Percentiles rank a stretch among this genome's conserved stretches.
These are phyloP conservation scores for Spilosoma lubricipeda DNA, from an alignment of 2,888 invertebrate genomes.

Conservation along the genomic window DNA sequence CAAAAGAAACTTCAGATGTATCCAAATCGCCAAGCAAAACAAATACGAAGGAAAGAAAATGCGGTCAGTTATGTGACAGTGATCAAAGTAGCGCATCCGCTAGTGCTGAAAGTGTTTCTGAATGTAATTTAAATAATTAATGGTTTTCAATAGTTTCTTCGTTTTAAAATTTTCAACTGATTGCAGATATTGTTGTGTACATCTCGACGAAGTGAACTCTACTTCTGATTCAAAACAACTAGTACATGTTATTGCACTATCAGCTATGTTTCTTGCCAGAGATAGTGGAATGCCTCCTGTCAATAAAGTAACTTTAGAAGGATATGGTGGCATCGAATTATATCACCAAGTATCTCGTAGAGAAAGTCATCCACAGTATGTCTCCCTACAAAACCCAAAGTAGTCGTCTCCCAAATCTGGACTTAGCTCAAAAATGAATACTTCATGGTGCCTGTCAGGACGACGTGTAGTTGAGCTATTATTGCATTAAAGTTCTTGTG, in stretches of 20 bases:
- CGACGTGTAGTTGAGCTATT: neutral
- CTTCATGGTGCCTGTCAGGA: neutral
- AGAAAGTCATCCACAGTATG: neutral
- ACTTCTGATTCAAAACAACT: neutral
- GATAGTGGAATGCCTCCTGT: too few species aligned
- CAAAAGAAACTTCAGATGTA: neutral
- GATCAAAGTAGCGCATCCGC: neutral
- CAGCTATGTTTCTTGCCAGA: neutral
- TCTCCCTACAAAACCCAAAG: neutral
- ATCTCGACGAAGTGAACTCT: neutral
- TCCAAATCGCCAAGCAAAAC: neutral
- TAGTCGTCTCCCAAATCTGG: neutral
- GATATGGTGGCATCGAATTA: neutral
- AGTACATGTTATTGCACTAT: neutral
- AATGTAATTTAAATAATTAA: neutral
- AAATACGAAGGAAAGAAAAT: neutral
- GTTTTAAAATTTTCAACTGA: neutral
- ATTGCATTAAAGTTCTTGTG: neutral
- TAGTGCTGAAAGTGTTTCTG: neutral
- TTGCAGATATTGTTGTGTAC: neutral
- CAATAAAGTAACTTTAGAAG: neutral
- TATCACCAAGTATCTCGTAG: neutral
- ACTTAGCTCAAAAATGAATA: neutral
- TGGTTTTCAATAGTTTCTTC: neutral
- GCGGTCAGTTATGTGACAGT: neutral